A percentile compares a stretch with the other conserved stretches of the same genome.
Conservation (phyloP, 2,888 invertebrate genomes). For the Thera britannica region DNA sequence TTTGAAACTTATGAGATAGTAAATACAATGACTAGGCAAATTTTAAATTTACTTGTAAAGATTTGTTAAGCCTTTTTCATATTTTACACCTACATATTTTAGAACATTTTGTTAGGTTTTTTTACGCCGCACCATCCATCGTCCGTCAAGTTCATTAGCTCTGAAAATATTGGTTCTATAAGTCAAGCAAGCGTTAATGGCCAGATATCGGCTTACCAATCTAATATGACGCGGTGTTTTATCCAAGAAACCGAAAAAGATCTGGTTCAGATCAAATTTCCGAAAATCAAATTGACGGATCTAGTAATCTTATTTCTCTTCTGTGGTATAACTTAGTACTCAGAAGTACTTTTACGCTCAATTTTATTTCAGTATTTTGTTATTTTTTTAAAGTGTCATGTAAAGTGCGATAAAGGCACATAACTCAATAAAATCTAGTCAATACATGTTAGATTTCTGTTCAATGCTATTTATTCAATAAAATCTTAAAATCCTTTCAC, state of each 20-base stretch:
- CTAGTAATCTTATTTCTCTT: not conserved
- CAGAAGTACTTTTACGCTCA: slow-evolving; percentile 19
- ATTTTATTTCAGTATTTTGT: not conserved
- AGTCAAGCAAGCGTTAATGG: slow-evolving; percentile 59
- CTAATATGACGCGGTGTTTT: slow-evolving; percentile 35
- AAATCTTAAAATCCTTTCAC: no score
- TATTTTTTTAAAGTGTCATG: no score
- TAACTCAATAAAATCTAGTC: no score
- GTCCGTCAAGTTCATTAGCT: slow-evolving; percentile 54
- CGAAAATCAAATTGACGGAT: no score
- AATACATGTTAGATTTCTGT: no score
- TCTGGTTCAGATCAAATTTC: slow-evolving; percentile 30
- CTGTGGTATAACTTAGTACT: not conserved
- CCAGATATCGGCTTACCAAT: slow-evolving; percentile 55
- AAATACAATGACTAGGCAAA: no score
- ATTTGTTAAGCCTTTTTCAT: no score
- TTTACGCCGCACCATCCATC: slow-evolving; percentile 23
- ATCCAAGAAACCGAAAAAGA: slow-evolving; percentile 31
- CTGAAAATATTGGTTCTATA: slow-evolving; percentile 58
- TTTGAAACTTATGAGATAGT: no score
- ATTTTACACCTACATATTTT: not conserved
- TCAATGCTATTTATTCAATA: no score
- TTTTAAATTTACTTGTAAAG: no score
- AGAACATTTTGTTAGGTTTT: not conserved
- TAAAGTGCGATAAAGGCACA: no score